A percentile compares a stretch with the other conserved stretches of the same genome.
These are phyloP conservation scores for Meghimatium bilineatum DNA, from an alignment of 2,888 invertebrate genomes.

Conservation along the genomic window DNA sequence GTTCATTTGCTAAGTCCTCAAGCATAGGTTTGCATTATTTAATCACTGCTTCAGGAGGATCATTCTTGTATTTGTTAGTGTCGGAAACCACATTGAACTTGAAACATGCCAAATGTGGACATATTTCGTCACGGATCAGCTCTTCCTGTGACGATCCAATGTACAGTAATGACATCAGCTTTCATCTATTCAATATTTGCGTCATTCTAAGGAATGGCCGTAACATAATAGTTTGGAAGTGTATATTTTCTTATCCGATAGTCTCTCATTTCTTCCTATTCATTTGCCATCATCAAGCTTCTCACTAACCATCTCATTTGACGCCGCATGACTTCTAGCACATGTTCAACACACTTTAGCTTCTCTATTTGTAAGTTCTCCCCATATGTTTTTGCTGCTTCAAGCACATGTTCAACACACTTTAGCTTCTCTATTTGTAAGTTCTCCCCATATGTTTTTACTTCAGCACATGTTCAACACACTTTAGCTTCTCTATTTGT, in stretches of 20 bases:
- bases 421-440: too few species aligned
- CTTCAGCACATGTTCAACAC: background rate
- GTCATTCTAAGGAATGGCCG: background rate
- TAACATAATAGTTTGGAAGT: background rate
- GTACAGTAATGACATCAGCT: background rate
- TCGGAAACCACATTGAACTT: background rate
- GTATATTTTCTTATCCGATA: conserved; percentile 20
- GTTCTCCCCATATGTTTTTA: too few species aligned
- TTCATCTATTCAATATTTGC: background rate
- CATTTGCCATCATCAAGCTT: conserved; percentile 35
- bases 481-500: background rate
- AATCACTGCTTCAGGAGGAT: background rate
- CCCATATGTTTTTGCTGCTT: too few species aligned
- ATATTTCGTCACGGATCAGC: background rate
- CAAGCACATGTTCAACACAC: background rate
- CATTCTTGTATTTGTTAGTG: background rate
- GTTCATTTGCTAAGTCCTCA: background rate
- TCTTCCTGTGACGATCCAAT: background rate
- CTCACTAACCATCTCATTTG: background rate
- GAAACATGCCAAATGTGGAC: background rate
- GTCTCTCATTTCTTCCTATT: conserved; percentile 18
- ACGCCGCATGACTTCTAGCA: background rate
- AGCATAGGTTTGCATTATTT: background rate
- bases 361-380: too few species aligned
- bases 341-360: too few species aligned